These are phyloP conservation scores for Heterotis niloticus DNA, from an alignment of 2,113 vertebrate genomes.

Conservation along the genomic window DNA sequence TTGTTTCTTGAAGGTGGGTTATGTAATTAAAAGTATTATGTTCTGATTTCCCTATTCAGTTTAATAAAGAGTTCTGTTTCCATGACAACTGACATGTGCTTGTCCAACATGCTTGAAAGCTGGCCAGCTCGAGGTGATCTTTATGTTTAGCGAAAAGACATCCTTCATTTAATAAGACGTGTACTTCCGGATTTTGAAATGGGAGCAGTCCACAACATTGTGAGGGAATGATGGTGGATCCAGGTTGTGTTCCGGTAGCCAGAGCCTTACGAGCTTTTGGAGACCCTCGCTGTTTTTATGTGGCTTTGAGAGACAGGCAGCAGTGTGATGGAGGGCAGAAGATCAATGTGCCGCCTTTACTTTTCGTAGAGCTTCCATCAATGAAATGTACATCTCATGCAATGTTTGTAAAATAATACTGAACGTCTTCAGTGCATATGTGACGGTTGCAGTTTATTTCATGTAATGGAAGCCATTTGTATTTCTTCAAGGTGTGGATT, in stretches of 20 bases:
- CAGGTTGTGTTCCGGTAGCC: background rate
- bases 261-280: background rate
- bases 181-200: background rate
- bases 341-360: background rate
- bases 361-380: no score
- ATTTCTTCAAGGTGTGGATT: background rate
- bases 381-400: background rate
- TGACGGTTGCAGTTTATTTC: no score
- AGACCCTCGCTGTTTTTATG: background rate
- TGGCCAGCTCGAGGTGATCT: background rate
- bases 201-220: background rate
- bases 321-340: background rate
- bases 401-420: no score
- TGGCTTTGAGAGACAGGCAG: background rate
- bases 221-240: background rate
- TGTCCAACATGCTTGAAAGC: background rate
- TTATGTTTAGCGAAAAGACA: background rate
- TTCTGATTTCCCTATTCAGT: background rate
- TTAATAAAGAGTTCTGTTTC: conserved; percentile 20
- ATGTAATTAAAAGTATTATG: background rate
- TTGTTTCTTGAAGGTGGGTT: background rate
- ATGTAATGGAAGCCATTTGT: no score
- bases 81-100: background rate
- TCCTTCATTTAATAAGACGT: background rate
- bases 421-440: no score